A percentile compares a stretch with the other conserved stretches of the same genome.
Conservation (phyloP, 2,113 vertebrate species). For the Hippocampus zosterae region DNA sequence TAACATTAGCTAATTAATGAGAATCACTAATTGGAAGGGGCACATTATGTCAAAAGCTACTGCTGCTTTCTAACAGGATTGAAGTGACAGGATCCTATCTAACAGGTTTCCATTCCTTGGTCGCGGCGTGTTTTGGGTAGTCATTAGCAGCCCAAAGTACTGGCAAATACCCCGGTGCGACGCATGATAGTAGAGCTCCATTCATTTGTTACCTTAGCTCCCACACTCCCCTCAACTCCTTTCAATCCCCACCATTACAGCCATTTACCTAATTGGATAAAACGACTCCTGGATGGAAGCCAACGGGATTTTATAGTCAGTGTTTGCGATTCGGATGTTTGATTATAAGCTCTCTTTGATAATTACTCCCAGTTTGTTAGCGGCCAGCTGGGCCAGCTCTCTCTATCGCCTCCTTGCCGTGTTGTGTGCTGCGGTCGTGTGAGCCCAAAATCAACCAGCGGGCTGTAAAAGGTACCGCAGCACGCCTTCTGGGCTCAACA, state of each 20-base stretch:
- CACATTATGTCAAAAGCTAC: constrained; percentile 34
- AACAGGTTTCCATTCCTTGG: constrained; percentile 28
- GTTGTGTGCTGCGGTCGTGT: constrained; percentile 63
- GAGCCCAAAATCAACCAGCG: constrained; percentile 67
- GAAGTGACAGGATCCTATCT: constrained; percentile 26
- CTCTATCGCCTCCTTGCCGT: constrained; percentile 63
- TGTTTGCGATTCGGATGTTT: constrained; percentile 75
- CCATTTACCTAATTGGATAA: constrained; percentile 77
- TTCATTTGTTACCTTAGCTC: constrained; percentile 58
- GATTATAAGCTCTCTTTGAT: constrained; percentile 75
- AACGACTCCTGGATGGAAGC: constrained; percentile 73
- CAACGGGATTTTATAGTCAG: constrained; percentile 69
- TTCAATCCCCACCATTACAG: constrained; percentile 59
- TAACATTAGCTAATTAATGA: constrained; percentile 41
- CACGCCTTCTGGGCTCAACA: constrained; percentile 72
- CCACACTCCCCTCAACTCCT: constrained; percentile 19
- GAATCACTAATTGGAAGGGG: constrained; percentile 32
- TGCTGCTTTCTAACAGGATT: constrained; percentile 11
- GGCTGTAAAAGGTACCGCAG: constrained; percentile 72
- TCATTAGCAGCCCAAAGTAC: constrained; percentile 39
- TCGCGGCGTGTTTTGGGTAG: constrained; percentile 34
- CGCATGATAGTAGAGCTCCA: constrained; percentile 51
- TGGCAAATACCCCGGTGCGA: constrained; percentile 49
- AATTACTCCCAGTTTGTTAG: constrained; percentile 72
- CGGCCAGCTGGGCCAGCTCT: constrained; percentile 61